phyloP scores from a whole-genome alignment of 2,113 vertebrate genomes.

The Ophthalmolycus amberensis region DNA sequence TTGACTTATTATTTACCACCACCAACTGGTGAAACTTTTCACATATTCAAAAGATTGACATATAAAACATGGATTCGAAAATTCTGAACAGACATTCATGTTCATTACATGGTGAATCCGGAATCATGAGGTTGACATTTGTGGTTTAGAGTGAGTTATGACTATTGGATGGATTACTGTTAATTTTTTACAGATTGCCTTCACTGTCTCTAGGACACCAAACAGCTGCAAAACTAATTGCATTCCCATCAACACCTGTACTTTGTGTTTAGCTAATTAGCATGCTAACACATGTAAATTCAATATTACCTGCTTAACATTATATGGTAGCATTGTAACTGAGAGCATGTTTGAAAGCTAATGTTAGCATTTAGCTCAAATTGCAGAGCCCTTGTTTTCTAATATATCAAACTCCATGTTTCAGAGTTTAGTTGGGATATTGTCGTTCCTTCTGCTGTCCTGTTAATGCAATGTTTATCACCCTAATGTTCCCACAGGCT shows the following conservation, averaged over 20 bases:
- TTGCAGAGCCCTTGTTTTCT: background rate
- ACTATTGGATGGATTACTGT: background rate
- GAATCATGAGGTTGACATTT: background rate
- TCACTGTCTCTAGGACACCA: background rate
- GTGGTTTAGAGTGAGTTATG: background rate
- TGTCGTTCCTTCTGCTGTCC: background rate
- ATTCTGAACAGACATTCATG: background rate
- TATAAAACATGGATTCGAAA: background rate
- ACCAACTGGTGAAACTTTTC: background rate
- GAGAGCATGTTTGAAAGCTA: background rate
- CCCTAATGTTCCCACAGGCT: conserved; percentile 81
- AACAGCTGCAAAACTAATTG: background rate
- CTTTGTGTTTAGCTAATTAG: background rate
- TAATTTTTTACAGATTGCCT: background rate
- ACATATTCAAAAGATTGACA: background rate
- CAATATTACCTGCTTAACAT: background rate
- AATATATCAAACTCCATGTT: background rate
- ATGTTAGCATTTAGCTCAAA: background rate
- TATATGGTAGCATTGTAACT: background rate
- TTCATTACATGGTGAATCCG: background rate
- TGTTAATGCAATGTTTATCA: background rate
- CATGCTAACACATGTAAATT: background rate
- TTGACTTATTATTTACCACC: background rate
- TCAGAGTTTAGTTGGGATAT: background rate
- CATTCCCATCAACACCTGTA: background rate